Percentiles rank a stretch among this genome's conserved stretches.
phyloP scores from a whole-genome alignment of 2,888 invertebrate genomes.

The Sphinx pinastri region DNA sequence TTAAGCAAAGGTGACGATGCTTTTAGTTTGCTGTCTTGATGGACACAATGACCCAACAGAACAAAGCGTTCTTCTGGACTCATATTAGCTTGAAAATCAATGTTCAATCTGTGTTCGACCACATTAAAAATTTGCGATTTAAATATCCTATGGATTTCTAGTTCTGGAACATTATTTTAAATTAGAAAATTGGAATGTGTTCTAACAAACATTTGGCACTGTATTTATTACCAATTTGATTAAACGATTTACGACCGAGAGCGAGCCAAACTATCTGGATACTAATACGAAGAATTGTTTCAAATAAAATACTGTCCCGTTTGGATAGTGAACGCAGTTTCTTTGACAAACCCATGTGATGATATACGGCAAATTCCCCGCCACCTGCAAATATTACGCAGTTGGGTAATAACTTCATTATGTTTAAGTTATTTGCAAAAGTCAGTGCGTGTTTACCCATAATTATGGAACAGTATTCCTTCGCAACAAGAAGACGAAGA shows the following conservation, averaged over 20 bases:
- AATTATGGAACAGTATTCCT: slow-evolving; percentile 80
- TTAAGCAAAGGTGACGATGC: slow-evolving; percentile 77
- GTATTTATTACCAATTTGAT: slow-evolving; percentile 75
- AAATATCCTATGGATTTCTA: slow-evolving; percentile 82
- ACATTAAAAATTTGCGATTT: slow-evolving; percentile 80
- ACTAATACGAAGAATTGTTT: slow-evolving; percentile 75
- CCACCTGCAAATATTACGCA: slow-evolving; percentile 44
- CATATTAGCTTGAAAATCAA: slow-evolving; percentile 36
- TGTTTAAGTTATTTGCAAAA: background rate
- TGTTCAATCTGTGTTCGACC: slow-evolving; percentile 58
- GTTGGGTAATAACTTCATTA: no score
- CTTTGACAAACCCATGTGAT: slow-evolving; percentile 77
- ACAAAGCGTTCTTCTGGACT: slow-evolving; percentile 41
- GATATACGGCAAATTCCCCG: slow-evolving; percentile 69
- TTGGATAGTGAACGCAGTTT: slow-evolving; percentile 75
- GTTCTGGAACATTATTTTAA: slow-evolving; percentile 59
- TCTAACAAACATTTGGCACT: background rate
- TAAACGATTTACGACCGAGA: slow-evolving; percentile 76
- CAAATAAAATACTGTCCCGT: slow-evolving; percentile 79
- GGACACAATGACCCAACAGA: slow-evolving; percentile 70
- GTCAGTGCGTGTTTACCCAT: slow-evolving; percentile 54
- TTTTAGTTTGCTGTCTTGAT: slow-evolving; percentile 66
- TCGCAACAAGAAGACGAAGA: slow-evolving; percentile 80
- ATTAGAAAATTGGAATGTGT: background rate
- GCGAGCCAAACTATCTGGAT: slow-evolving; percentile 84